These are phyloP conservation scores for Formica exsecta DNA, from an alignment of 1,140 invertebrate genomes.

Conservation along the genomic window DNA sequence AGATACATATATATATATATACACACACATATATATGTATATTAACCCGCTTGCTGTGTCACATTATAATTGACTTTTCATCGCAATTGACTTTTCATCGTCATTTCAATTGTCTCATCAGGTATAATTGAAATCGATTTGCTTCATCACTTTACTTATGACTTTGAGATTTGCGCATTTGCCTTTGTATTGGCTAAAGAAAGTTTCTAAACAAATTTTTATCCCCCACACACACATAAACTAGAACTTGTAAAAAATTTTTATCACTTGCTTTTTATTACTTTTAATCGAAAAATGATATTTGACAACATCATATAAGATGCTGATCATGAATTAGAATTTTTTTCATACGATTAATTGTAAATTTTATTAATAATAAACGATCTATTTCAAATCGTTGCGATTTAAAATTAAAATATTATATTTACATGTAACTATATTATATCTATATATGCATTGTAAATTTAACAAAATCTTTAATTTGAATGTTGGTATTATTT, in stretches of 20 bases:
- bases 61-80: too few species aligned
- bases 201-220: too few species aligned
- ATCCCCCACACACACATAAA: too few species aligned
- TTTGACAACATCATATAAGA: background rate
- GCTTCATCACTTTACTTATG: background rate
- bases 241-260: background rate
- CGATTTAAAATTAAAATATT: background rate
- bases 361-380: constrained; percentile 8
- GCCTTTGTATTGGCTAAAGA: background rate
- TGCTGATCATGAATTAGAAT: background rate
- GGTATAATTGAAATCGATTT: constrained; percentile 46
- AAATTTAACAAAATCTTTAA: background rate
- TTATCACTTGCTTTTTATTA: background rate
- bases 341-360: background rate
- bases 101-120: constrained; percentile 24
- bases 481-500: background rate
- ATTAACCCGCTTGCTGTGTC: background rate
- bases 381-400: background rate
- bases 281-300: background rate
- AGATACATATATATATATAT: background rate
- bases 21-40: background rate
- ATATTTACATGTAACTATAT: too few species aligned
- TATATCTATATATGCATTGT: background rate
- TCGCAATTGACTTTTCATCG: too few species aligned
- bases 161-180: constrained; percentile 9